These are phyloP conservation scores for Bos javanicus DNA, from an alignment of 2,113 vertebrate genomes.

Conservation along the genomic window DNA sequence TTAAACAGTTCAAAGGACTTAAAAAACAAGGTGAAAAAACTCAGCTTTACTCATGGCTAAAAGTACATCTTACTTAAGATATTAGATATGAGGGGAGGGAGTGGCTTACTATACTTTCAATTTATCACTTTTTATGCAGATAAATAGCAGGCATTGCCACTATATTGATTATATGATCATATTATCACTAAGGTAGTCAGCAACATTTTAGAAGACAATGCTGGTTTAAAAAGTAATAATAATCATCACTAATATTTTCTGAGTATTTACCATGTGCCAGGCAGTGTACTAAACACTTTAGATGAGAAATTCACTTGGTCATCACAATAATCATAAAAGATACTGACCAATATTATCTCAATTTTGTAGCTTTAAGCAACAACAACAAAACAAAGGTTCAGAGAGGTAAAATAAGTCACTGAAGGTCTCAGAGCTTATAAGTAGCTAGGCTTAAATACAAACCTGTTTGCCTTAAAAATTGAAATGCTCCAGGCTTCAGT, in stretches of 20 bases:
- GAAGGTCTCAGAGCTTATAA: neutral
- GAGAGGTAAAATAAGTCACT: neutral
- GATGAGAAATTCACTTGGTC: neutral
- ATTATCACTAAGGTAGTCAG: neutral
- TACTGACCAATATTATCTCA: neutral
- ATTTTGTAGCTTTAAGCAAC: neutral
- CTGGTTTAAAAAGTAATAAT: neutral
- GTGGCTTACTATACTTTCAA: neutral
- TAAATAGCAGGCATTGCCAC: neutral
- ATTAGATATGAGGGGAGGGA: neutral
- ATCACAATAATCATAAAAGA: neutral
- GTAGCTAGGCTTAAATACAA: slow-evolving; percentile 2
- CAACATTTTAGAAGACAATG: neutral
- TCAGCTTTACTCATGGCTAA: neutral
- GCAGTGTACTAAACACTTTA: neutral
- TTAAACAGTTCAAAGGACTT: slow-evolving; percentile 23
- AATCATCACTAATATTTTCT: neutral
- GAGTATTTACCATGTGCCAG: neutral
- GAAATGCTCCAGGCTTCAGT: neutral
- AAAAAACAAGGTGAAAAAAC: neutral
- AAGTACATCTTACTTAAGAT: slow-evolving; percentile 21
- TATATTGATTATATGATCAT: neutral
- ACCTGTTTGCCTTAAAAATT: neutral
- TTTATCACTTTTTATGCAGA: neutral
- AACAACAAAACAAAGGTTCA: neutral